Evolutionary conservation across 1,140 invertebrate species (phyloP).

Genomic region (Planococcus citri): DNA sequence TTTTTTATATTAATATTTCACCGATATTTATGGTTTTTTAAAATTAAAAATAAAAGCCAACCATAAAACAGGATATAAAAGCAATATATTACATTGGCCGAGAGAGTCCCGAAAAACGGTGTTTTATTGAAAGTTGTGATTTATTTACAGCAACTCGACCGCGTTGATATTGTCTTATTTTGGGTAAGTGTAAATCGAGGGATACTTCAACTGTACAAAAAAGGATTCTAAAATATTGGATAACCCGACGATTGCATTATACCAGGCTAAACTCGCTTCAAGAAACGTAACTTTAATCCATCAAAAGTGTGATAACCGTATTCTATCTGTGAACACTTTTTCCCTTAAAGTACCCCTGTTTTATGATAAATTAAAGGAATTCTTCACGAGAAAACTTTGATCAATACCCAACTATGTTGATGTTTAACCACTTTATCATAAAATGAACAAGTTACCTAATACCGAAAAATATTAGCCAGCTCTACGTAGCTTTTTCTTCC

Average conservation of each 20-base stretch:
- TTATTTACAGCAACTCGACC: background rate
- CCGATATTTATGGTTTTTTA: conserved; percentile 4
- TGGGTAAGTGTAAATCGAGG: background rate
- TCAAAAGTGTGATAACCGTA: background rate
- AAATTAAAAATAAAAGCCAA: conserved; percentile 4
- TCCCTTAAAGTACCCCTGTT: background rate
- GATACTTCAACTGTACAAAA: background rate
- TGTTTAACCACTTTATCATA: no score
- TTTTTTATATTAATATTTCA: conserved; percentile 7
- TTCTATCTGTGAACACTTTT: background rate
- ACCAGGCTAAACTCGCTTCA: background rate
- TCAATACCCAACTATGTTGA: background rate
- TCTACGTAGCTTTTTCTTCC: no score
- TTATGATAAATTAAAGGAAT: background rate
- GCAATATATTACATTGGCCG: background rate
- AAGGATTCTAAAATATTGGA: conserved; percentile 7
- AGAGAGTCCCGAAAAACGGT: background rate
- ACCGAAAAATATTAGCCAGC: no score
- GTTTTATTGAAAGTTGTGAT: conserved; percentile 3
- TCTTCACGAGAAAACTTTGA: background rate
- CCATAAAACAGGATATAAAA: background rate
- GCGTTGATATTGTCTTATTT: conserved; percentile 7
- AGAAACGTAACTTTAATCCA: background rate
- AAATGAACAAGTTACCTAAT: no score
- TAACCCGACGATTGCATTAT: background rate